Evolutionary conservation across 2,888 invertebrate species (phyloP), one percentile per base, ranked within the genome.

Genomic region (Rhyacophila evoluta): DNA sequence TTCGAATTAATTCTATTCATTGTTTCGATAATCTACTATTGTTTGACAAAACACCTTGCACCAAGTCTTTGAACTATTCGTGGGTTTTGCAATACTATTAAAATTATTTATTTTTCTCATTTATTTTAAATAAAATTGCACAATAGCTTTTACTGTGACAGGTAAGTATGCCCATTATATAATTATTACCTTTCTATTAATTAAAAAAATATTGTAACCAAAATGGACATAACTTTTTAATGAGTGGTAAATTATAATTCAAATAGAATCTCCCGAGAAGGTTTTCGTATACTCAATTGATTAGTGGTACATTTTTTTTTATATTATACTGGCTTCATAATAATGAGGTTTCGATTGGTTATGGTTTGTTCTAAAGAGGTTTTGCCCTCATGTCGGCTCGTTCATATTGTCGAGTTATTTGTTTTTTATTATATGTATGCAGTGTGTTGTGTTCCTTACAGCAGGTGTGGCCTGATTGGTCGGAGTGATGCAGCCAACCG

Each of bases 391-490:
- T 19, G 55, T 55, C 10, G 15, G 25, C 55, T 55, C 55, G 55
- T 15, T 55, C 55, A 55, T 19, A 12, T 55, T 55, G 55, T 55
- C 55, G 55, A 55, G 55, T 41, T 41, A 8, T 55, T 19, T 37
- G 25, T 27, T 41, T 74, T 77, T 79, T 76, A 79, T 75, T 77
- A 74, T 79, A 79, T 80, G 82, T 82, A 82, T 74, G 81, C 80
- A 77, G 79, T 82, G 73, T 80, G 79, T 82, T 82, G 77, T 82
- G 80, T 82, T 82, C 82, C 82, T 80, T 81, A 76, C 81, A 82
- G 82, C 79, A 75, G 81, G 78, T 72, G 81, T 70, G 37, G 19
- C 74, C 37, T 74, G 75, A 74, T 68, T 67, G 74, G 70, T 39
- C 37, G 19, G 37, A 55, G 74, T 72, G 70, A 55, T 73, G 77